phyloP scores from a whole-genome alignment of 2,797 vertebrate genomes.

The Chanos chanos region DNA sequence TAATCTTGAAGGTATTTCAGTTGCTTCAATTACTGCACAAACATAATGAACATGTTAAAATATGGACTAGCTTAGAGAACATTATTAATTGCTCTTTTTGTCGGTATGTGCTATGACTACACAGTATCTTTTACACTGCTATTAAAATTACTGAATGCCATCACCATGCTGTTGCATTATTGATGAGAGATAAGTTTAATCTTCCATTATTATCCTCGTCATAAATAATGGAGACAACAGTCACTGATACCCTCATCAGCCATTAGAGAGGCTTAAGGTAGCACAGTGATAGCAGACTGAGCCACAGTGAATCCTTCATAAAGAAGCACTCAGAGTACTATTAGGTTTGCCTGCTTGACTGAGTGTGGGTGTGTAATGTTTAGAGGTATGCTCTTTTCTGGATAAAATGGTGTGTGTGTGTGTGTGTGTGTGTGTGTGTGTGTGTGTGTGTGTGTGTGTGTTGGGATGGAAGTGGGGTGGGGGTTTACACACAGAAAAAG shows the following conservation, averaged over 20 bases:
- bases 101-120: neutral
- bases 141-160: neutral
- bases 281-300: neutral
- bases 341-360: too few species aligned
- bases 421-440: too few species aligned
- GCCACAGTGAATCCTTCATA: conserved; percentile 8
- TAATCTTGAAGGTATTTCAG: too few species aligned
- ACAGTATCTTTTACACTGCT: neutral
- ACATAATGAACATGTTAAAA: neutral
- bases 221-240: conserved; percentile 59
- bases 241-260: conserved; percentile 49
- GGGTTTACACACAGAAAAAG: too few species aligned
- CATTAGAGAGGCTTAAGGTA: conserved; percentile 28
- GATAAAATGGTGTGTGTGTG: neutral
- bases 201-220: conserved; percentile 44
- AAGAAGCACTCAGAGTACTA: neutral
- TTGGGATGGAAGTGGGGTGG: neutral
- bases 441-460: too few species aligned
- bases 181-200: conserved; percentile 41
- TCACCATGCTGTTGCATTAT: conserved; percentile 36
- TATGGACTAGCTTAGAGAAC: too few species aligned
- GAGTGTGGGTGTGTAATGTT: too few species aligned
- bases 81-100: too few species aligned
- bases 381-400: neutral
- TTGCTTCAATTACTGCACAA: neutral